These are phyloP conservation scores for Cephalotes varians DNA, from an alignment of 2,888 invertebrate species.

Conservation along the genomic window DNA sequence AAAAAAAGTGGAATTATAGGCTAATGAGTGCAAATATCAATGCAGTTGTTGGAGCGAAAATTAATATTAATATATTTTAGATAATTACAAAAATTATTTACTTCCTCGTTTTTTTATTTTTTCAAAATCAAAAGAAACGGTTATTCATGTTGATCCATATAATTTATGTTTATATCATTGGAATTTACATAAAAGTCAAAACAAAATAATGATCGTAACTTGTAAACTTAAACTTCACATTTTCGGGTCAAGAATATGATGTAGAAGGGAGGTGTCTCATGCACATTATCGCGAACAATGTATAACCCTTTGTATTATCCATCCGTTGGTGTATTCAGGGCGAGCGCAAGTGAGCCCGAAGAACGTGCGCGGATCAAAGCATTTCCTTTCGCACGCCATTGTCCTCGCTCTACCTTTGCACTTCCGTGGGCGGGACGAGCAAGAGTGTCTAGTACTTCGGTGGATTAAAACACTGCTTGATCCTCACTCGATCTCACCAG, in stretches of 20 bases:
- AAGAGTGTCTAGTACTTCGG: conserved; percentile 22
- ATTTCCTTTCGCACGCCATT: conserved; percentile 65
- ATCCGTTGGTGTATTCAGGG: not conserved
- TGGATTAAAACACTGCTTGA: conserved; percentile 46
- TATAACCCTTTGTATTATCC: conserved; percentile 25
- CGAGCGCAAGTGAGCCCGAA: conserved; percentile 10
- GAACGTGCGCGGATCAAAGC: conserved; percentile 41
- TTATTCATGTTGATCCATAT: not conserved
- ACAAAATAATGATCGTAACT: not conserved
- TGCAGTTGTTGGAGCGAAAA: too few relatives aligned
- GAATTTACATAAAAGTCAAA: not conserved
- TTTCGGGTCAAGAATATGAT: conserved; percentile 12
- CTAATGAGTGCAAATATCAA: too few relatives aligned
- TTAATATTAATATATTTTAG: too few relatives aligned
- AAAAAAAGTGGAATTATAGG: too few relatives aligned
- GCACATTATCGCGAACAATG: conserved; percentile 25
- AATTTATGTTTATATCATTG: not conserved
- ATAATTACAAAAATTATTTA: too few relatives aligned
- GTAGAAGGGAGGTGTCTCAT: not conserved
- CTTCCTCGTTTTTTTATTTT: too few relatives aligned
- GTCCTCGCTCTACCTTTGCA: conserved; percentile 44
- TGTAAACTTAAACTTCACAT: not conserved
- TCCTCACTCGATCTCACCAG: conserved; percentile 7
- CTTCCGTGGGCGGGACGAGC: conserved; percentile 50
- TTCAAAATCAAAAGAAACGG: not conserved